Percentiles rank a stretch among this genome's conserved stretches.
These are phyloP conservation scores for Struthio camelus DNA, from an alignment of 2,113 vertebrate species.

Conservation along the genomic window DNA sequence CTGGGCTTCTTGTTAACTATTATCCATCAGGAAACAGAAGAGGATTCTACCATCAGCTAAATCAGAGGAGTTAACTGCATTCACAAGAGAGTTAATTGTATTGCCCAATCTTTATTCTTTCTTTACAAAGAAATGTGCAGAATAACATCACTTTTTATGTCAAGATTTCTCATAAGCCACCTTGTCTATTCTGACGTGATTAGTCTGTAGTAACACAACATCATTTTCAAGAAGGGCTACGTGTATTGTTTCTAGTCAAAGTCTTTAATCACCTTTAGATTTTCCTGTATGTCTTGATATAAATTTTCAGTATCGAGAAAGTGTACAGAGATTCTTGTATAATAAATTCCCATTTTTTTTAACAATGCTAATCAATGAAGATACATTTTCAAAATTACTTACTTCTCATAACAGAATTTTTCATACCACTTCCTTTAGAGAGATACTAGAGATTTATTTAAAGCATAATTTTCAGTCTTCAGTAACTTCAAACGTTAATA, in stretches of 20 bases:
- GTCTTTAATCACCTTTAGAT: slow-evolving; percentile 14
- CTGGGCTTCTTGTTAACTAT: background rate
- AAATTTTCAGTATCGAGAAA: background rate
- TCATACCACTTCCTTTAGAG: background rate
- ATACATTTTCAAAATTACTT: slow-evolving; percentile 17
- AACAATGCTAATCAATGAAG: slow-evolving; percentile 16
- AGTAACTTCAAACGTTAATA: background rate
- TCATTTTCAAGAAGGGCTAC: background rate
- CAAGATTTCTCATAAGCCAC: background rate
- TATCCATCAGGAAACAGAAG: background rate
- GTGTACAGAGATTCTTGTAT: background rate
- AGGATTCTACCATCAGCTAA: background rate
- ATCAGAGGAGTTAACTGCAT: background rate
- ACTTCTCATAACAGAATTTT: background rate
- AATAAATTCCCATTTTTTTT: slow-evolving; percentile 22
- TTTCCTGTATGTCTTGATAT: background rate
- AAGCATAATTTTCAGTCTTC: background rate
- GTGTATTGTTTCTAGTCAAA: background rate
- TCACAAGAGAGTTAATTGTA: background rate
- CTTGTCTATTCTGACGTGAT: background rate
- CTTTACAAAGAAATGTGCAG: background rate
- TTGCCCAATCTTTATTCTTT: background rate
- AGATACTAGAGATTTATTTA: slow-evolving; percentile 8
- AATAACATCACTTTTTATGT: background rate
- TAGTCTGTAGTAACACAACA: background rate